A percentile compares a stretch with the other conserved stretches of the same genome.
Evolutionary conservation across 1,140 invertebrate genomes (phyloP).

Genomic region (Cotesia typhae): DNA sequence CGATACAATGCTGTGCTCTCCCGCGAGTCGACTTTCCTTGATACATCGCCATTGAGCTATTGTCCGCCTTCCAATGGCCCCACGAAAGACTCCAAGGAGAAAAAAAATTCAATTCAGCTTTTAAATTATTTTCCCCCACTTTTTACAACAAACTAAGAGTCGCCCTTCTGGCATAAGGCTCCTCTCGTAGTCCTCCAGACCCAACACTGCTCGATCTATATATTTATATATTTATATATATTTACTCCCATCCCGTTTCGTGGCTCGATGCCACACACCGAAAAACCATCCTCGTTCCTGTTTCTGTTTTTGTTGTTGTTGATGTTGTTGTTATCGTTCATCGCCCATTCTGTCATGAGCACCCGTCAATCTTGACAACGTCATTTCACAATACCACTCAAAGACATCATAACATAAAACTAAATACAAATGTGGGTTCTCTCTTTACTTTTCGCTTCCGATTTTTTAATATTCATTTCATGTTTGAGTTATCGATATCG

Average conservation of each 20-base stretch:
- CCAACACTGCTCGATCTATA: conserved; percentile 14
- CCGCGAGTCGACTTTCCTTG: conserved; percentile 67
- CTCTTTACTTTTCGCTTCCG: too few species aligned
- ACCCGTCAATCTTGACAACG: conserved; percentile 18
- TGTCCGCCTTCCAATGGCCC: conserved; percentile 66
- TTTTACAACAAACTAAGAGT: conserved; percentile 24
- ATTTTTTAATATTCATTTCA: too few species aligned
- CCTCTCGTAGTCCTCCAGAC: conserved; percentile 20
- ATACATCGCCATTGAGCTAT: conserved; percentile 67
- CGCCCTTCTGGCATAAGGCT: conserved; percentile 19
- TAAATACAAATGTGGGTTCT: too few species aligned
- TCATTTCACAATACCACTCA: conserved; percentile 5
- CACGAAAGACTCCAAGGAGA: conserved; percentile 65
- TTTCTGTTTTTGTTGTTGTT: background rate
- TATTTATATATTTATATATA: conserved; percentile 16
- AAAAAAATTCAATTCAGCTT: conserved; percentile 68
- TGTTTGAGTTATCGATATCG: too few species aligned
- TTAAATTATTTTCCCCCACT: conserved; percentile 60
- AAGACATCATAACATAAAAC: too few species aligned
- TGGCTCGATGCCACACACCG: conserved; percentile 10
- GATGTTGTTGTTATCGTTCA: conserved; percentile 36
- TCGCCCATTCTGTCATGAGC: conserved; percentile 34
- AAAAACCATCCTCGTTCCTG: conserved; percentile 20
- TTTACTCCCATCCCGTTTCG: background rate
- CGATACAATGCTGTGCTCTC: conserved; percentile 66